Percentiles rank a stretch among this genome's conserved stretches.
Conservation (phyloP, 2,888 invertebrate genomes). For the Desoria tigrina region DNA sequence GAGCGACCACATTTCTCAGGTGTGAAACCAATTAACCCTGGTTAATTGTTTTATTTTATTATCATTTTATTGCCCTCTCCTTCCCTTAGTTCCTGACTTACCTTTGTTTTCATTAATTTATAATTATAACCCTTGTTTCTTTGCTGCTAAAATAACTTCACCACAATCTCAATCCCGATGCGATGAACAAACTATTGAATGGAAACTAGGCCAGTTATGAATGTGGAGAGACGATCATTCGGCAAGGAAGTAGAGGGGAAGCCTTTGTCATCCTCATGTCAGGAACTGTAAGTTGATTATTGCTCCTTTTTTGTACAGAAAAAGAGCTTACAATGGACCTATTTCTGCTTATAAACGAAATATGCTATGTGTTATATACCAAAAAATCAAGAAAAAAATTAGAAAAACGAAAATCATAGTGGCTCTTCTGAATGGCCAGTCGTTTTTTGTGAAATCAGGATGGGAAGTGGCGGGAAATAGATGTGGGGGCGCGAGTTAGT, state of each 20-base stretch:
- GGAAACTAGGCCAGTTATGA: conserved; percentile 72
- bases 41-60: background rate
- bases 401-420: too few relatives aligned
- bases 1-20: conserved; percentile 81
- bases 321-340: background rate
- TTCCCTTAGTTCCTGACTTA: conserved; percentile 3
- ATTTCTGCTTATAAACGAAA: too few relatives aligned
- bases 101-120: background rate
- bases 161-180: background rate
- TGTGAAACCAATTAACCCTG: conserved; percentile 55
- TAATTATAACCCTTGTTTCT: too few relatives aligned
- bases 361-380: too few relatives aligned
- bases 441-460: too few relatives aligned
- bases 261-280: conserved; percentile 88
- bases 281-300: conserved; percentile 71
- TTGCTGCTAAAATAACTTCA: background rate
- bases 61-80: background rate
- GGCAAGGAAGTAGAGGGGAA: conserved; percentile 83
- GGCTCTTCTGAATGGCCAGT: too few relatives aligned
- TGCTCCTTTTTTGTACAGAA: conserved; percentile 1
- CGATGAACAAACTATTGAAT: background rate
- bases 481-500: too few relatives aligned
- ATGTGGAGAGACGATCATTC: conserved; percentile 74
- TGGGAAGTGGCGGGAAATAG: too few relatives aligned
- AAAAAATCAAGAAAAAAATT: too few relatives aligned